phyloP scores from a whole-genome alignment of 35 echinoderm and acorn worm genomes.

The Ptychodera flava region DNA sequence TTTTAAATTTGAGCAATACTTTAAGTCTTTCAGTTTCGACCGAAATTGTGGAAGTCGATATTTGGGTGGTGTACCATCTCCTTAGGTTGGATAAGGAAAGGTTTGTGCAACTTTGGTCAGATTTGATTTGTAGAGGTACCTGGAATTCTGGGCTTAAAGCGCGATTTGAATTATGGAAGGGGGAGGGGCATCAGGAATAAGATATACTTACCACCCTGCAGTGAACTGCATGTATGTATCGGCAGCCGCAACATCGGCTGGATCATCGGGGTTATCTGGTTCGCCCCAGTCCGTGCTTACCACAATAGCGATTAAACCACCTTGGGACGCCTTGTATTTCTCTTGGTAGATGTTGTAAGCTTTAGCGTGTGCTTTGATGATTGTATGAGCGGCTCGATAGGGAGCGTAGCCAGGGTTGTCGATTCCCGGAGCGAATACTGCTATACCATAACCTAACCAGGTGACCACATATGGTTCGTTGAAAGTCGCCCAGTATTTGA shows the following conservation, averaged over 20 bases:
- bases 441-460: constrained; percentile 79
- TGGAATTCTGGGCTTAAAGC: too few relatives aligned
- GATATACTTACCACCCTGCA: constrained; percentile 86
- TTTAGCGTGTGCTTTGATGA: constrained; percentile 86
- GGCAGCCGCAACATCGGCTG: constrained; percentile 68
- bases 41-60: too few relatives aligned
- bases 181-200: too few relatives aligned
- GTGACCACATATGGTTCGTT: constrained; percentile 94
- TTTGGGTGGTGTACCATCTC: too few relatives aligned
- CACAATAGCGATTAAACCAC: constrained; percentile 70
- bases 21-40: too few relatives aligned
- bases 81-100: too few relatives aligned
- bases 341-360: constrained; percentile 73
- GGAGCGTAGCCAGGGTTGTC: constrained; percentile 72
- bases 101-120: too few relatives aligned
- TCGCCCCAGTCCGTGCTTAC: constrained; percentile 86
- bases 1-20: too few relatives aligned
- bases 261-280: constrained; percentile 50
- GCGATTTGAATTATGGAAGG: too few relatives aligned
- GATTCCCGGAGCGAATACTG: constrained; percentile 77
- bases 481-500: constrained; percentile 91
- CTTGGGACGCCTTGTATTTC: constrained; percentile 58
- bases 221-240: constrained; percentile 91
- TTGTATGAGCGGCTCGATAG: constrained; percentile 82
- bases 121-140: too few relatives aligned